Evolutionary conservation across 2,888 invertebrate genomes (phyloP), one percentile per base, ranked within the genome.

Genomic region (Parnassius apollo): DNA sequence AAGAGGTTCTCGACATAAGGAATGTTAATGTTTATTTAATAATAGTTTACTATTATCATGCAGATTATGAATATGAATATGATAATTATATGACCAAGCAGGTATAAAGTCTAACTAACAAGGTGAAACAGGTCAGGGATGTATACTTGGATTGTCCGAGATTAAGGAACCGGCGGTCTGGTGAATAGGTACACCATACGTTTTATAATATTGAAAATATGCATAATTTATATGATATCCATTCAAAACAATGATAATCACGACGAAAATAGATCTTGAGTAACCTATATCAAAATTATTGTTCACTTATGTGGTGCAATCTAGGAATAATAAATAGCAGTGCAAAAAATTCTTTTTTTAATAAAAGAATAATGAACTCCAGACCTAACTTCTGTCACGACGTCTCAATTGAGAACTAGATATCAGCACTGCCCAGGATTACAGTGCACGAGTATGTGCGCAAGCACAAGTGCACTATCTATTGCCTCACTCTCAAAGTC

Each of bases 221-320:
- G 61, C 61, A 64, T 61, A 60, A 61, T 58, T 58, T 13, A 62
- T 62, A 12, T 4, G 44, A 54, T 48, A 58, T 58, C 50, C 62
- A 62, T 64, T 61, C 50, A 13, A 60, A 58, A 64, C 61, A 67
- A 67, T 67, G 57, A 57, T 62, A 63, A 63, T 63, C 63, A 44
- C 50, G 35, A 55, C 57, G 61, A 57, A 68, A 68, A 68, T 68
- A 66, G 65, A 61, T 45, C 60, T 44, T 10, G 9, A 42, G 45
- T 55, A 67, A 50, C 63, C 66, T 57, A 64, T 61, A 61, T 64
- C 53, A 60, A 54, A 25, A 48, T 64, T 55, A 58, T 58, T 54
- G 59, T 42, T 42, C 22, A 44, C n/a, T 25, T 57, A n/a, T 61
- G 48, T 57, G 46, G 52, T 11, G 42, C 59, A 54, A 60, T 54